phyloP scores from a whole-genome alignment of 2,888 invertebrate species.

The Ochropleura plecta region DNA sequence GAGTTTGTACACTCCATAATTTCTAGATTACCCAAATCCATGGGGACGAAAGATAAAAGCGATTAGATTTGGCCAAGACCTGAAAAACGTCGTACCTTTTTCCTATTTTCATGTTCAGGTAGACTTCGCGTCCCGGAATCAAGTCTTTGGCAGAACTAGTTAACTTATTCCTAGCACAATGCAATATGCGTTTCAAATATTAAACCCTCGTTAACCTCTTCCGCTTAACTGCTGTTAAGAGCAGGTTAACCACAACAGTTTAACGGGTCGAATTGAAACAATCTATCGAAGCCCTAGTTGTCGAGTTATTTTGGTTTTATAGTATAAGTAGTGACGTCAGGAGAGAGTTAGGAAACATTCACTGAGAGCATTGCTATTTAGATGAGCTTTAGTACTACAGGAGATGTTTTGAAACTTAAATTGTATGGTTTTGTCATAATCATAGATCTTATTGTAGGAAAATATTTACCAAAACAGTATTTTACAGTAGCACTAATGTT shows the following conservation, averaged over 20 bases:
- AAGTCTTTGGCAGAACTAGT: background rate
- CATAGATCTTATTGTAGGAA: background rate
- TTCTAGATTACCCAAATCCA: background rate
- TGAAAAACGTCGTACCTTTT: background rate
- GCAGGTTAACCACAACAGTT: conserved; percentile 37
- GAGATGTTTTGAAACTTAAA: conserved; percentile 10
- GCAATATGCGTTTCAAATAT: conserved; percentile 3
- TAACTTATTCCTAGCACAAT: conserved; percentile 15
- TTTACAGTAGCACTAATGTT: background rate
- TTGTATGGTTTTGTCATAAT: background rate
- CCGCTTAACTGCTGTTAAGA: conserved; percentile 8
- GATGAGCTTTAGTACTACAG: conserved; percentile 21
- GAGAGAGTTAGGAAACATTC: conserved; percentile 47
- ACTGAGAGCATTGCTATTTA: conserved; percentile 58
- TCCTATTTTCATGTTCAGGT: conserved; percentile 7
- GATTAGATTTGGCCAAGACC: background rate
- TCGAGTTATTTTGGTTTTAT: conserved; percentile 47
- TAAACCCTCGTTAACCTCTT: conserved; percentile 24
- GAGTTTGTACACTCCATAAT: background rate
- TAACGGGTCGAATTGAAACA: conserved; percentile 35
- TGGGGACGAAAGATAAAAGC: background rate
- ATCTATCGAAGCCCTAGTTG: conserved; percentile 52
- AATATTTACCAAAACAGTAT: no score
- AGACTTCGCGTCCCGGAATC: conserved; percentile 2
- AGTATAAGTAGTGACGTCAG: conserved; percentile 54